A percentile compares a stretch with the other conserved stretches of the same genome.
These are phyloP conservation scores for Monochamus saltuarius DNA, from an alignment of 1,140 invertebrate species.

Conservation along the genomic window DNA sequence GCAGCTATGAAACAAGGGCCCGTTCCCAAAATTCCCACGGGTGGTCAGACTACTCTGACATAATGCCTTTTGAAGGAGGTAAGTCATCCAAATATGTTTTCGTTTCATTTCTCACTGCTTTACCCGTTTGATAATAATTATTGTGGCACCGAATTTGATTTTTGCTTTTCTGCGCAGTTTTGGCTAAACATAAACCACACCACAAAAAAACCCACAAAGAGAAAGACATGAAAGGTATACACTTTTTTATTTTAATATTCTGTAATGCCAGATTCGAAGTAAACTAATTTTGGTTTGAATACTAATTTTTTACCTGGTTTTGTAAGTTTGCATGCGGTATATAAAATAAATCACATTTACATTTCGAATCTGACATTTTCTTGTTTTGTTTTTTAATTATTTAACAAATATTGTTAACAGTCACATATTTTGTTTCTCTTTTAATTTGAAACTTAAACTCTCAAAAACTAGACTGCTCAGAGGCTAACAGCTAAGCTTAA, in stretches of 20 bases:
- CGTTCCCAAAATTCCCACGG: conserved; percentile 39
- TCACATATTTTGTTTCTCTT: too few relatives aligned
- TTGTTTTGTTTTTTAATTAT: too few relatives aligned
- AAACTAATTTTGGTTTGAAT: too few relatives aligned
- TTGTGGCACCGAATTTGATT: conserved; percentile 12
- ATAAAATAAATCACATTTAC: too few relatives aligned
- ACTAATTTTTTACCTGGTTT: too few relatives aligned
- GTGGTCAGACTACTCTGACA: conserved; percentile 40
- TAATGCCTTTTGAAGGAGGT: conserved; percentile 36
- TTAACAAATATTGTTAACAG: too few relatives aligned
- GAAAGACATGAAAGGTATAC: conserved; percentile 30
- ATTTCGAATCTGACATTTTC: too few relatives aligned
- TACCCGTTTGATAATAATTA: conserved; percentile 15
- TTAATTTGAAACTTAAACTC: too few relatives aligned
- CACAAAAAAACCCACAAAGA: conserved; percentile 39
- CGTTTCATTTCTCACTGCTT: conserved; percentile 11
- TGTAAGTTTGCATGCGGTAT: neutral
- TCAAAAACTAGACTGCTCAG: too few relatives aligned
- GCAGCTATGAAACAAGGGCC: conserved; percentile 37
- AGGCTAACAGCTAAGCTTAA: too few relatives aligned
- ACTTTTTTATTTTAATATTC: conserved; percentile 11
- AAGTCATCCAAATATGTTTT: conserved; percentile 24
- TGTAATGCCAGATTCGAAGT: neutral
- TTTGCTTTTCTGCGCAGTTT: conserved; percentile 35
- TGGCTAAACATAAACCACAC: conserved; percentile 36